Conservation (phyloP, 2,113 vertebrate genomes). For the Stegastes partitus region DNA sequence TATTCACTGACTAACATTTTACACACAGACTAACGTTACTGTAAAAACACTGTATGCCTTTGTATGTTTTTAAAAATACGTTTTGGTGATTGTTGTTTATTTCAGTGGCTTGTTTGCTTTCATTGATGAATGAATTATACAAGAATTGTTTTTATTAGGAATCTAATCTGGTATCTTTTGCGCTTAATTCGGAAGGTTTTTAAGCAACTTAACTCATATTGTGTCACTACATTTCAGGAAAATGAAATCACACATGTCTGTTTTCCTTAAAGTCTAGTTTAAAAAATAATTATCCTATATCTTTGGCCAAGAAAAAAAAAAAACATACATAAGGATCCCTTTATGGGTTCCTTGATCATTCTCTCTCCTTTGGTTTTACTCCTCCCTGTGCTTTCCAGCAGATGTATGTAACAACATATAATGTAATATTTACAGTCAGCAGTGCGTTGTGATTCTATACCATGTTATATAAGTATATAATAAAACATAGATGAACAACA, state of each 20-base stretch:
- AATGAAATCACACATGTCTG: too few relatives aligned
- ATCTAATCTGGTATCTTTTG: background rate
- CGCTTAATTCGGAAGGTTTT: background rate
- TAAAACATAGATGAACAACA: background rate
- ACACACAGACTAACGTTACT: background rate
- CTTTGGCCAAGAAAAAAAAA: background rate
- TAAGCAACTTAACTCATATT: background rate
- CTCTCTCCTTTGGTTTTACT: background rate
- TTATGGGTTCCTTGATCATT: background rate
- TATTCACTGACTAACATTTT: background rate
- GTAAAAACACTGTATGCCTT: conserved; percentile 3
- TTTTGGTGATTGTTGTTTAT: background rate
- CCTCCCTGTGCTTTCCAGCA: background rate
- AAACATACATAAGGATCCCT: background rate
- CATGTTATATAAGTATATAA: background rate
- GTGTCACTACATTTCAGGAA: background rate
- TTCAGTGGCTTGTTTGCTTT: background rate
- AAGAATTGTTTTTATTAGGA: background rate
- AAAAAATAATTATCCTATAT: too few relatives aligned
- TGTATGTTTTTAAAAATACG: background rate
- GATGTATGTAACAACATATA: background rate
- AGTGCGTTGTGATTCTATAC: background rate
- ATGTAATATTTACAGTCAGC: background rate
- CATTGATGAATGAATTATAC: too few relatives aligned
- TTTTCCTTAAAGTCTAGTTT: too few relatives aligned